These are phyloP conservation scores for Eledona agricola DNA, from an alignment of 2,888 invertebrate species.

Conservation along the genomic window DNA sequence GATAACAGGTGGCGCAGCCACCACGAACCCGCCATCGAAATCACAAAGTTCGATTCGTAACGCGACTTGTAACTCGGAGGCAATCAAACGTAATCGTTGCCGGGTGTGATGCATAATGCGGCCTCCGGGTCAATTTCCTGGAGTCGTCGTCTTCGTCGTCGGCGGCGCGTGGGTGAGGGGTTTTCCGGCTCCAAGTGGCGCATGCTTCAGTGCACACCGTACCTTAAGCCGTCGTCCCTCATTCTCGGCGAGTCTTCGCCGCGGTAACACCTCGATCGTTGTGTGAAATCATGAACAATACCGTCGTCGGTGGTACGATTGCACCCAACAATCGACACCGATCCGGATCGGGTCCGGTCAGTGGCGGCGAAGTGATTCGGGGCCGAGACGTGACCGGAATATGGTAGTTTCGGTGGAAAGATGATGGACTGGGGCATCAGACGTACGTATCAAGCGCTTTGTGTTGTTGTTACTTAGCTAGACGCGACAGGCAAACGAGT, in stretches of 20 bases:
- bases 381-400: constrained; percentile 8
- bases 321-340: constrained; percentile 12
- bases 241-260: constrained; percentile 44
- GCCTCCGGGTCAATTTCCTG: too few relatives aligned
- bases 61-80: not conserved
- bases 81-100: constrained; percentile 3
- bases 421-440: constrained; percentile 81
- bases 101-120: not conserved
- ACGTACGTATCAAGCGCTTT: constrained; percentile 67
- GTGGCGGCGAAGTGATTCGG: constrained; percentile 16
- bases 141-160: not conserved
- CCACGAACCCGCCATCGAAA: not conserved
- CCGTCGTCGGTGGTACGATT: constrained; percentile 14
- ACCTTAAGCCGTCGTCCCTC: constrained; percentile 45
- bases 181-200: constrained; percentile 41
- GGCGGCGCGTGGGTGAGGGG: constrained; percentile 6
- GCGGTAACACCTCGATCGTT: constrained; percentile 31
- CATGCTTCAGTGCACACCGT: constrained; percentile 51
- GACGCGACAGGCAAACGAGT: constrained; percentile 42
- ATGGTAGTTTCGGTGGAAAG: constrained; percentile 50
- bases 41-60: too few relatives aligned
- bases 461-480: constrained; percentile 24
- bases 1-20: constrained; percentile 17
- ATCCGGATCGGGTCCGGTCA: constrained; percentile 17
- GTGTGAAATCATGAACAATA: constrained; percentile 36